Evolutionary conservation across 2,113 vertebrate genomes (phyloP), one percentile per base, ranked within the genome.

Genomic region (Lonchura striata): DNA sequence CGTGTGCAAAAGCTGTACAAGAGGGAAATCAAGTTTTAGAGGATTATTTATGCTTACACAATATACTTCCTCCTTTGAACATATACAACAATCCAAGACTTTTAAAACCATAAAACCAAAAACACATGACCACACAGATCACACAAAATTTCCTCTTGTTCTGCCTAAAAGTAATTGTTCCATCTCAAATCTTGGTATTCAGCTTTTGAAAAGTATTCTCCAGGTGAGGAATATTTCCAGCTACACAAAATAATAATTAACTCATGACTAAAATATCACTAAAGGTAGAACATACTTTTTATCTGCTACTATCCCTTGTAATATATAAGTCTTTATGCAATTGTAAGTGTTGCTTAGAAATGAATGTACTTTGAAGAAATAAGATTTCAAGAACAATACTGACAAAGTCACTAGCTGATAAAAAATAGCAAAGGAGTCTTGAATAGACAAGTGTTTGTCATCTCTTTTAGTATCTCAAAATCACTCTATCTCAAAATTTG

Each of bases 61-160:
- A 83, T 84, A 50, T 54, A 33, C 11, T 77, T 49, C 39, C 56
- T 91, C 59, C 91, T 94, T 84, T 76, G 37, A 70, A 35, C 7
- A 86, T 54, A 72, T 12, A 65, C 6, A 95, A 77, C 28, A 95
- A 92, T 15, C 8, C 28, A 77, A 96, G 39, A 68, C 47, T 50
- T 25, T 35, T 59, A 94, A 94, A 97, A 64, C 59, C 61, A 27
- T 68, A 77, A 92, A 90, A 81, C 6, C 10, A 88, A 70, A 69
- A 95, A n/a, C 25, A 86, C 31, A 72, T 3, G 13, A 94, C 52
- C 46, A 90, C 46, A 47, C 19, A 25, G 9, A 94, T 80, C 17
- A 35, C 59, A 41, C 54, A 92, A 11, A 66, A 37, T 41, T 94
- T 78, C 63, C 35, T 88, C 57, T 83, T 75, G 47, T 81, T 82